Evolutionary conservation across 1,140 invertebrate genomes (phyloP).

Genomic region (Linepithema humile): DNA sequence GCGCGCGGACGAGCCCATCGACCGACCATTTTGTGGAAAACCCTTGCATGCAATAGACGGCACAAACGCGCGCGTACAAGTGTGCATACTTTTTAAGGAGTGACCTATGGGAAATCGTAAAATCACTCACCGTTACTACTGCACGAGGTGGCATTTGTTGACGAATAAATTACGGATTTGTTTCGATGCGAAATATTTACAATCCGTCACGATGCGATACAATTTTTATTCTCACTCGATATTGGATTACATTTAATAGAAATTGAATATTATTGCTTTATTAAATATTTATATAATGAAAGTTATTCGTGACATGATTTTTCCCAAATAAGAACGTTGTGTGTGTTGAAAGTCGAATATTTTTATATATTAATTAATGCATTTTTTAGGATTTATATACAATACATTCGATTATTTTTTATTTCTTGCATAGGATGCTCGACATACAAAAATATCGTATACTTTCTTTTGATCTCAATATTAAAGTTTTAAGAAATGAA

Average conservation of each 20-base stretch:
- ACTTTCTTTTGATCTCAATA: background rate
- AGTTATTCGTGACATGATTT: background rate
- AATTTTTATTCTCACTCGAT: background rate
- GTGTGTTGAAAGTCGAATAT: background rate
- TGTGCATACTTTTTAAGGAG: constrained; percentile 49
- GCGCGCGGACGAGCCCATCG: constrained; percentile 48
- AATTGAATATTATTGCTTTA: background rate
- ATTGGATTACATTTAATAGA: background rate
- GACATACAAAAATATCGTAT: background rate
- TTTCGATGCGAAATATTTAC: background rate
- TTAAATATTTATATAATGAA: background rate
- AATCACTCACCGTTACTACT: constrained; percentile 11
- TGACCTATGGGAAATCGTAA: constrained; percentile 30
- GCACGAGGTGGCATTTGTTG: background rate
- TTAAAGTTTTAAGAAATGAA: too few relatives aligned
- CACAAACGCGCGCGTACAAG: background rate
- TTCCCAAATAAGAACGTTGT: background rate
- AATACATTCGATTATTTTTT: background rate
- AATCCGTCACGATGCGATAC: background rate
- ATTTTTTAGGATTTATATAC: background rate
- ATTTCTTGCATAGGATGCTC: background rate
- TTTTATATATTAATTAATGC: background rate
- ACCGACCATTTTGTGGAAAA: constrained; percentile 68
- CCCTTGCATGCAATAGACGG: constrained; percentile 14
- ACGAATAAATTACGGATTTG: constrained; percentile 53